A percentile compares a stretch with the other conserved stretches of the same genome.
Evolutionary conservation across 2,797 vertebrate species (phyloP).

Genomic region (Serranus cabrilla): DNA sequence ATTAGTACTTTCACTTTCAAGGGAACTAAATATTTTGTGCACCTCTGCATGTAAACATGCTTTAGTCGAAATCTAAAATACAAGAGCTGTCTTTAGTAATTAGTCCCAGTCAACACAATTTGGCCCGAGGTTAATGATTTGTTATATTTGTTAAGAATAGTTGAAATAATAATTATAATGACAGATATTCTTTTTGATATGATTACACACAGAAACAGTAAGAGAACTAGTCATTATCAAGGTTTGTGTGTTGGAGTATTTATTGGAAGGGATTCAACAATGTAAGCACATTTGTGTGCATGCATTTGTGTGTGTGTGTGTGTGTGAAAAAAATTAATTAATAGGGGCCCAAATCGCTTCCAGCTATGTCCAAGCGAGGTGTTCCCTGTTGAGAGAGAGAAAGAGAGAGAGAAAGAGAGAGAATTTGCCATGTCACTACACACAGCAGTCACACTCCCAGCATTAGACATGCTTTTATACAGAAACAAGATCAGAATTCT

Average conservation of each 20-base stretch:
- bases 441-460: slow-evolving; percentile 46
- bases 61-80: not conserved
- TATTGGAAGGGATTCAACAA: slow-evolving; percentile 1
- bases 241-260: not conserved
- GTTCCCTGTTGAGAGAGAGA: slow-evolving; percentile 31
- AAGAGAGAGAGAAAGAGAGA: slow-evolving; percentile 25
- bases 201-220: not conserved
- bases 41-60: no score
- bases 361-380: slow-evolving; percentile 46
- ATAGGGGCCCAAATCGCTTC: slow-evolving; percentile 47
- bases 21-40: no score
- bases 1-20: no score
- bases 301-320: slow-evolving; percentile 14
- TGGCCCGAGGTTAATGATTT: not conserved
- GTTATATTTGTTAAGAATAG: not conserved
- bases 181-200: not conserved
- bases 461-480: slow-evolving; percentile 54
- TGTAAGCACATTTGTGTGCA: not conserved
- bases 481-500: slow-evolving; percentile 54
- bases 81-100: not conserved
- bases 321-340: slow-evolving; percentile 29
- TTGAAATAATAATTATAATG: not conserved
- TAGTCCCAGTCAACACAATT: not conserved
- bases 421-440: slow-evolving; percentile 58
- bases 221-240: not conserved